Percentiles rank a stretch among this genome's conserved stretches.
phyloP scores from a whole-genome alignment of 2,888 invertebrate genomes.

The Ypsolopha sequella region DNA sequence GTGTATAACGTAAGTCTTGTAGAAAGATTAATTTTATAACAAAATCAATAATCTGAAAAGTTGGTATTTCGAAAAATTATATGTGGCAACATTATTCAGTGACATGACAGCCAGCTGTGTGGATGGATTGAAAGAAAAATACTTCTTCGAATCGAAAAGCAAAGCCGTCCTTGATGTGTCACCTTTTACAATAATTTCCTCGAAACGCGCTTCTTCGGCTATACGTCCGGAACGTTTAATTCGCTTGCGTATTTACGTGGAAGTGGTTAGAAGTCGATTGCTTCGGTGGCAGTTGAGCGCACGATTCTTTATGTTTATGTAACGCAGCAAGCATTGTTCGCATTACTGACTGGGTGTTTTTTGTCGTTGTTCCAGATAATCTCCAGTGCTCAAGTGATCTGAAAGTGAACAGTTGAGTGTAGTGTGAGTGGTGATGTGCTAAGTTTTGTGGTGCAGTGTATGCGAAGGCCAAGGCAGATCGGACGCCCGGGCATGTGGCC shows the following conservation, averaged over 20 bases:
- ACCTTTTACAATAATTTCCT: conserved; percentile 52
- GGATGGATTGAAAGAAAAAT: conserved; percentile 49
- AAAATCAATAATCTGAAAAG: not conserved
- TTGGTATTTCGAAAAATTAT: conserved; percentile 6
- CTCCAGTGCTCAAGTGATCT: conserved; percentile 33
- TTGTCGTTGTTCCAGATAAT: conserved; percentile 61
- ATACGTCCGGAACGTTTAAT: not conserved
- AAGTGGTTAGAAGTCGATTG: conserved; percentile 4
- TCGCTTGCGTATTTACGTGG: conserved; percentile 17
- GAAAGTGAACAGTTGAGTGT: conserved; percentile 21
- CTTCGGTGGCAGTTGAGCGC: conserved; percentile 32
- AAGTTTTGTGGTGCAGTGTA: conserved; percentile 30
- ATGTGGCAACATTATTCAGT: conserved; percentile 48
- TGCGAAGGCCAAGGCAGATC: conserved; percentile 49
- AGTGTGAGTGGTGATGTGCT: conserved; percentile 17
- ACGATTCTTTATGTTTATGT: conserved; percentile 54
- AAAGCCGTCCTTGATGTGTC: conserved; percentile 63
- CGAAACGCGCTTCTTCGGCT: conserved; percentile 35
- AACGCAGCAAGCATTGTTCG: conserved; percentile 50
- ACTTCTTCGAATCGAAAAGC: conserved; percentile 27
- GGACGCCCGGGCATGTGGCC: conserved; percentile 67
- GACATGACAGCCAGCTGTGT: conserved; percentile 63
- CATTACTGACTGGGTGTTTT: conserved; percentile 37
- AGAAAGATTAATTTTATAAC: too few species aligned
- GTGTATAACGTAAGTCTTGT: too few species aligned